Base-by-base conservation (phyloP, 2,113 vertebrate genomes). In the Saimiri boliviensis region DNA sequence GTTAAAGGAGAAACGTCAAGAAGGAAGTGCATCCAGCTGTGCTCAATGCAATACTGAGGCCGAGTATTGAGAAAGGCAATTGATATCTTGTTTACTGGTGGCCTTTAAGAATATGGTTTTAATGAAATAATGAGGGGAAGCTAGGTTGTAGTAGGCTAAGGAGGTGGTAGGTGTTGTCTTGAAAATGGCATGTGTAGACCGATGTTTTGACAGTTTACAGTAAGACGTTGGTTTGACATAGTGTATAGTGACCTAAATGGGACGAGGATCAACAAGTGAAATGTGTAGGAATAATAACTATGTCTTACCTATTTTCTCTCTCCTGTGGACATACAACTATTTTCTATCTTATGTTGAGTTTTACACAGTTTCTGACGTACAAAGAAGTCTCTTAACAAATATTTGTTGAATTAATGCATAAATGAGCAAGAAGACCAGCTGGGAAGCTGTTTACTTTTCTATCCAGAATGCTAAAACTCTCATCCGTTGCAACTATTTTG, bases 331-430 rank as follows among this genome's bases (percentile, higher is more conserved):
- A 27, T 45, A 4, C 6, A 73, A 40, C 70, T 73, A 25, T 73
- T 63, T 63, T 63, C 30, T 63, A 30, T 63, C 60, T 63, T 32
- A 14, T 63, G 27, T 63, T 14, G 2, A 70, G 68, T 49, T 90
- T 83, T 83, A 9, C 32, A 60, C 23, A 66, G 17, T 77, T 97
- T 10, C 30, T 52, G 54, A 6, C 12, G 13, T 63, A 58, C 63
- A 60, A 21, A 17, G 30, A 89, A 82, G 0, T 56, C 13, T 94
- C 68, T 80, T 95, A 92, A 79, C 12, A 91, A 92, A 11, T 80
- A 49, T 58, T 49, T 90, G 37, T 90, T 96, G 54, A 90, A 66
- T 58, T 91, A 87, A 91, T 85, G 40, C 92, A 79, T 66, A 94
- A 94, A 37, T 76, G 58, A 94, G 30, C 13, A 93, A 85, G 40